Evolutionary conservation across 2,113 vertebrate genomes (phyloP), one percentile per base, ranked within the genome.

Genomic region (Chionis minor): DNA sequence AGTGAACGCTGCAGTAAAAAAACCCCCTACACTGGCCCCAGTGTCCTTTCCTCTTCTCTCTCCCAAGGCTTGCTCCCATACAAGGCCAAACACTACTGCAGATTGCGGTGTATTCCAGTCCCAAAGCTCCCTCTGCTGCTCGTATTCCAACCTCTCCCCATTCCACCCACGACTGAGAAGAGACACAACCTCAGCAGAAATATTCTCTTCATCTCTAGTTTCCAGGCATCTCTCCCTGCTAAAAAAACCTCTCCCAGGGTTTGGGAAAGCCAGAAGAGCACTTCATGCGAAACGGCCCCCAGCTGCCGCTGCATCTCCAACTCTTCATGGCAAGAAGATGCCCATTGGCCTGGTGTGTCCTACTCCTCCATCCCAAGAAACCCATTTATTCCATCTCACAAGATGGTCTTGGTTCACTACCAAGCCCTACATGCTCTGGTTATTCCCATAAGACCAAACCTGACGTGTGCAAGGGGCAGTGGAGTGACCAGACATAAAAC

Each of bases 111-210:
- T 52, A 66, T 75, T 81, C 74, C 74, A 59, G 89, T 66, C 77
- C 81, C 94, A 87, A 96, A 91, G 95, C 96, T 96, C 97, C 97
- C 94, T 97, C 97, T 97, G 92, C 96, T 97, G 97, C 84, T 90
- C 38, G 0, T 21, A 65, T 23, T 89, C 45, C 66, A 92, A 82
- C 35, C 75, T 85, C 52, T 84, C 35, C 66, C 32, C 61, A 30
- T 89, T 85, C 62, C 5, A 1, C 32, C 54, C 2, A 0, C 1
- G 1, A 81, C 32, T 28, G 20, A 58, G 38, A 72, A 42, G 16
- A 82, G 47, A 65, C 8, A 33, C 14, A 47, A 19, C 5, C 35
- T 52, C 33, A 56, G 14, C 52, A 74, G 33, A 91, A 89, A 44
- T 4, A 38, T 14, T 30, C 10, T 44, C 35, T 15, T 65, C 32